Evolutionary conservation across 23 tunicate genomes (phyloP), one percentile per base, ranked within the genome.

Genomic region (Halocynthia roretzi): DNA sequence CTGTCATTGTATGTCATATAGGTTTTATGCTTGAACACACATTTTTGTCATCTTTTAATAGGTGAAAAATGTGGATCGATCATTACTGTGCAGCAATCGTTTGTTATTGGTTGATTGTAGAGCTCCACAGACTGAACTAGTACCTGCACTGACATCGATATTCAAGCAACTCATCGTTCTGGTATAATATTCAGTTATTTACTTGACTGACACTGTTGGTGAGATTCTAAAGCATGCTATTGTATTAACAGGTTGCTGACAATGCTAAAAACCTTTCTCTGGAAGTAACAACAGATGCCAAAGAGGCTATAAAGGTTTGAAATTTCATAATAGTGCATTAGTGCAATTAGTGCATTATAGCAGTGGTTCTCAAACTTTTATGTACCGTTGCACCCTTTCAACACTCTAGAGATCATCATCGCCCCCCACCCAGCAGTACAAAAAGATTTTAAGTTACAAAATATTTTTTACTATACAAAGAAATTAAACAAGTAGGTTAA

Each of bases 31-130:
- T 31, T 31, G 44, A 31, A 31, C 44, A 31, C 44, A 31, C 4
- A 0, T 0, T 31, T 31, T 31, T 31, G 44, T 31, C 44, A 31
- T 31, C 4, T 72, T 48, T 71, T 0, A 62, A 7, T 22, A 89
- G 96, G 83, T 89, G 67, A 74, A 89, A 61, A 83, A 80, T 71
- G 84, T 89, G 96, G 85, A 86, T 31, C 82, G 85, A 4, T 52
- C 66, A n/a, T 52, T 89, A 14, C n/a, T 78, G 9, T 56, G 82
- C 8, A 49, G 61, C 12, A 89, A 89, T 83, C 80, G 71, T 49
- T 53, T 89, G 53, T 50, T 89, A 19, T 79, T 72, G 67, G 96
- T 80, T 18, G 88, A 89, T 61, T 86, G 85, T 65, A 65, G 83
- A 58, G 40, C 44, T 10, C 88, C 88, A 4, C 51, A 80, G 52